These are phyloP conservation scores for Acanthosepion esculentum DNA, from an alignment of 2,888 invertebrate genomes.

Conservation along the genomic window DNA sequence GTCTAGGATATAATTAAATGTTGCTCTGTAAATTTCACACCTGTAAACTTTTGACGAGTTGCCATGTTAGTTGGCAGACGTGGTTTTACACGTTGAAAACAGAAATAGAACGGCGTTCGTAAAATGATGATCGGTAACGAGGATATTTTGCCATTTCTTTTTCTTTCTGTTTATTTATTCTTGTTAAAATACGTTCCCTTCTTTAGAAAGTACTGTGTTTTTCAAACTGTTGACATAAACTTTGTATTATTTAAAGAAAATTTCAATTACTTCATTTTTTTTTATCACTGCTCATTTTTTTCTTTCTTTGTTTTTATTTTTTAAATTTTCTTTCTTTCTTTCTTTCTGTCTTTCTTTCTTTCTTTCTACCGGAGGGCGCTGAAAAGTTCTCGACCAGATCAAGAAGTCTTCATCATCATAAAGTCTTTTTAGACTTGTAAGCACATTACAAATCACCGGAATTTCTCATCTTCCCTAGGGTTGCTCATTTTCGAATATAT, in stretches of 20 bases:
- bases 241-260: too few relatives aligned
- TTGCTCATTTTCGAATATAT: too few relatives aligned
- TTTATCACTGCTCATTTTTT: background rate
- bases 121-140: background rate
- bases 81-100: background rate
- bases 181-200: too few relatives aligned
- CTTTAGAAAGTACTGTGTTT: too few relatives aligned
- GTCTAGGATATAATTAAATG: background rate
- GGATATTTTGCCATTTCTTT: too few relatives aligned
- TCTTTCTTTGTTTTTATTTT: background rate
- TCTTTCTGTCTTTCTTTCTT: background rate
- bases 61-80: background rate
- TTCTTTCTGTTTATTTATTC: too few relatives aligned
- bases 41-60: background rate
- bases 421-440: too few relatives aligned
- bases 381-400: too few relatives aligned
- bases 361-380: background rate
- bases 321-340: background rate
- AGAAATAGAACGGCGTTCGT: background rate
- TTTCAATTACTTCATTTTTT: background rate
- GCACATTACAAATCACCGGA: too few relatives aligned
- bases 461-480: too few relatives aligned
- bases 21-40: background rate
- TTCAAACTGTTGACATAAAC: too few relatives aligned
- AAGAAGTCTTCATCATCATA: too few relatives aligned